phyloP scores from a whole-genome alignment of 2,888 invertebrate species.

The Gasteruption jaculator region DNA sequence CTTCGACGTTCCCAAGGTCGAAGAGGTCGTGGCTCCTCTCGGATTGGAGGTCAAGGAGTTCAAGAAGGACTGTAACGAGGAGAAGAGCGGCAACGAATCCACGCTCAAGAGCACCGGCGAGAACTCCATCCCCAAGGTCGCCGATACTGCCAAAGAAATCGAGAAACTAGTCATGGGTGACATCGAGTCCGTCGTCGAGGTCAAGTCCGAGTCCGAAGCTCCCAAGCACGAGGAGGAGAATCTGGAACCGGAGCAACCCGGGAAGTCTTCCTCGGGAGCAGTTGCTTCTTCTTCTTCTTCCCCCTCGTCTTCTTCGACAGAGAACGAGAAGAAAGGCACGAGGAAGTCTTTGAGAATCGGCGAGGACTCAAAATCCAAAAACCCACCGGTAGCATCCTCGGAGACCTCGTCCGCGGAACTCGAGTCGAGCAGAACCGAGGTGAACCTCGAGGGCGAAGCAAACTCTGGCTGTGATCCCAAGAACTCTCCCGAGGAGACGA shows the following conservation, averaged over 20 bases:
- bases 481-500: too few species aligned
- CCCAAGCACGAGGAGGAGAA: conserved; percentile 19
- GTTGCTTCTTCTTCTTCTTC: too few species aligned
- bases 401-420: too few species aligned
- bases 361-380: conserved; percentile 13
- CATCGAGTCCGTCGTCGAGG: conserved; percentile 28
- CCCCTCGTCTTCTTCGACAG: too few species aligned
- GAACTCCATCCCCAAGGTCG: conserved; percentile 47
- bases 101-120: conserved; percentile 35
- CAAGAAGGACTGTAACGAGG: conserved; percentile 30
- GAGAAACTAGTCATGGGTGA: conserved; percentile 52
- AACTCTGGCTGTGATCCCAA: too few species aligned
- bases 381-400: too few species aligned
- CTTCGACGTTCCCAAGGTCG: conserved; percentile 44
- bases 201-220: conserved; percentile 13
- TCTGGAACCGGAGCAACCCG: too few species aligned
- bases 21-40: conserved; percentile 42
- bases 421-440: too few species aligned
- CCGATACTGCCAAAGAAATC: conserved; percentile 51
- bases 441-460: too few species aligned
- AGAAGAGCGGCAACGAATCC: conserved; percentile 33
- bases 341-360: conserved; percentile 6
- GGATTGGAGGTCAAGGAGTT: conserved; percentile 36
- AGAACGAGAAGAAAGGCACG: conserved; percentile 8
- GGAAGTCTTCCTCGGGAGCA: too few species aligned